Base-by-base conservation (phyloP, 2,797 vertebrate genomes). In the Sebastes diaconus region DNA sequence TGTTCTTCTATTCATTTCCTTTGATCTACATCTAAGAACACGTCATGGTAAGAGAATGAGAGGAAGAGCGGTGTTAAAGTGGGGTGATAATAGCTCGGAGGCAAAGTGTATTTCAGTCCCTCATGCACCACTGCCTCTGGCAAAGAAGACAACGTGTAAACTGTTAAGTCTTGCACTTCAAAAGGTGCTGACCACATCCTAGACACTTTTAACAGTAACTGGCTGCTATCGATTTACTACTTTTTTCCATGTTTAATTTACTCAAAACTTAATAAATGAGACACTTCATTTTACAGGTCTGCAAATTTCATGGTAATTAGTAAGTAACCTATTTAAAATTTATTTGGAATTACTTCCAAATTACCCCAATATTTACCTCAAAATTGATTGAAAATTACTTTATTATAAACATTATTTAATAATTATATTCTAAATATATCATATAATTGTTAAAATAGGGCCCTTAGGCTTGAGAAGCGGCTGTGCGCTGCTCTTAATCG, bases 51-150 rank as follows among this genome's bases (percentile, higher is more conserved):
- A 42, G 74, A 67, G 36, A 73, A 75, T 52, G 36, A 74, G 73
- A 60, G 50, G 50, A 68, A 10, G n/a, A 75, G 32, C 12, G 32
- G 36, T n/a, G 84, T 78, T 64, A 75, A 59, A 68, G 57, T 80
- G 54, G 81, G 32, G 58, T 39, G 57, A 60, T 50, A 60, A 50
- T 42, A 18, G 78, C 87, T 85, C 1, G 8, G 46, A 85, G 82
- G 86, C 77, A 75, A 68, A 84, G 50, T 61, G 68, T 77, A 70
- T 84, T 80, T 85, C 73, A 68, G 59, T 69, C 77, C 75, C 50
- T 76, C 52, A 34, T 32, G 85, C 79, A 74, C 42, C 65, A 25
- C 73, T 52, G 79, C 67, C 14, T 85, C 67, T 36, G 34, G 29
- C 27, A 73, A 27, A 50, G 30, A 32, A 25, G 25, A 18, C 78